Evolutionary conservation across 2,797 vertebrate species (phyloP), one percentile per base, ranked within the genome.

Genomic region (Thunnus albacares): DNA sequence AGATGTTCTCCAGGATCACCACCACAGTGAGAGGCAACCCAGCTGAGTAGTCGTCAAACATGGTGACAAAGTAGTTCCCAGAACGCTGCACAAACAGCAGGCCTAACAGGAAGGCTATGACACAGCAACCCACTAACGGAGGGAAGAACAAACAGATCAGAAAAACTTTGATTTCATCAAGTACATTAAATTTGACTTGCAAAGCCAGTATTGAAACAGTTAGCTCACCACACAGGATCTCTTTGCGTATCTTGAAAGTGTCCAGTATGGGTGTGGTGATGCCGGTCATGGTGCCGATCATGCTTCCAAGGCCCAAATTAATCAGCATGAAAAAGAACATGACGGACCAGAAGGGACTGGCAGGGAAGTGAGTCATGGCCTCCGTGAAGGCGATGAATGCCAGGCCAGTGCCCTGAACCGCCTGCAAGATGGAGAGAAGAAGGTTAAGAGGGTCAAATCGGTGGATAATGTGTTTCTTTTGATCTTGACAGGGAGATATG

Each of bases 11-110:
- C 72, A 99, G 94, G 91, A 99, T 97, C 79, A 99, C 98, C 62
- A 99, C 98, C 17, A 99, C 94, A 0, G 97, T 99, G 89, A 99
- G 98, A 0, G 98, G 98, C 90, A 99, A 90, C 1, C 98, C 98
- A 73, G 98, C 98, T 0, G 98, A 99, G 88, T 99, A 99, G 90
- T 99, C 98, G 0, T 99, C 98, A 90, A 99, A 99, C 98, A 99
- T 99, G 90, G 97, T 95, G 93, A 99, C 98, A 89, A 98, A 99
- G 91, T 99, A 99, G 88, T 99, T 99, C 57, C 98, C 98, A 0
- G 98, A 99, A 57, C 96, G 97, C 92, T 99, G 98, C 93, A 99
- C 98, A 49, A 99, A 99, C 94, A 99, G 95, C 85, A 99, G 93
- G 71, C 98, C 98, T 79, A 97, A 95, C 41, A 97, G 51, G 75